These are phyloP conservation scores for Linnaemya vulpina DNA, from an alignment of 2,888 invertebrate genomes.

Conservation along the genomic window DNA sequence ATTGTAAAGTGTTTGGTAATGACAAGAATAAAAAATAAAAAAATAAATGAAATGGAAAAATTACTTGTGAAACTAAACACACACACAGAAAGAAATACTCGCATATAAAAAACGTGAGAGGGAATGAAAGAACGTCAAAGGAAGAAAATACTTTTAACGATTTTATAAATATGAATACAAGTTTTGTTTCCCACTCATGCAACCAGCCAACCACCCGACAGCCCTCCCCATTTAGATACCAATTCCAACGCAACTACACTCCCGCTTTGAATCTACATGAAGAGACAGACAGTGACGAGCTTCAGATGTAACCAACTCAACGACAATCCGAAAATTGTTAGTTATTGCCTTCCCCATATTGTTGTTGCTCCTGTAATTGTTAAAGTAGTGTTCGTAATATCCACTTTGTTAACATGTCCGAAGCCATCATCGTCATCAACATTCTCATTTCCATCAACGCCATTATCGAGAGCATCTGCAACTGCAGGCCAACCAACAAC, in stretches of 20 bases:
- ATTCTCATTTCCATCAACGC: not conserved
- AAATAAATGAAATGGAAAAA: slow-evolving; percentile 19
- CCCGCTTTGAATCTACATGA: not conserved
- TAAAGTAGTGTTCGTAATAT: slow-evolving; percentile 6
- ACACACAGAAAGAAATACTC: not conserved
- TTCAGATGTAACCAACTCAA: slow-evolving; percentile 20
- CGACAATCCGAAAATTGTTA: not conserved
- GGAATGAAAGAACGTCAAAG: not conserved
- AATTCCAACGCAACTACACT: slow-evolving; percentile 4
- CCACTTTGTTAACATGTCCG: slow-evolving; percentile 20
- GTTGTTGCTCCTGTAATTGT: slow-evolving; percentile 14
- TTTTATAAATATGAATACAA: not conserved
- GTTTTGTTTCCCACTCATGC: not conserved
- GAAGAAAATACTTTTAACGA: slow-evolving; percentile 14
- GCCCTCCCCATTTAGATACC: slow-evolving; percentile 19
- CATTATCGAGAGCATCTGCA: not conserved
- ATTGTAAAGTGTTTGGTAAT: slow-evolving; percentile 65
- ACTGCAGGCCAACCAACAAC: too few species aligned
- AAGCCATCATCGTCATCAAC: not conserved
- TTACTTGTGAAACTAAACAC: slow-evolving; percentile 46
- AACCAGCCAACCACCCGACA: too few species aligned
- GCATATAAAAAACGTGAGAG: not conserved
- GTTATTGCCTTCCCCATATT: not conserved
- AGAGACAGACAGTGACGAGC: not conserved
- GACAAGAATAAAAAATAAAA: not conserved